These are phyloP conservation scores for Baryphthengus martii DNA, from an alignment of 2,113 vertebrate genomes.

Conservation along the genomic window DNA sequence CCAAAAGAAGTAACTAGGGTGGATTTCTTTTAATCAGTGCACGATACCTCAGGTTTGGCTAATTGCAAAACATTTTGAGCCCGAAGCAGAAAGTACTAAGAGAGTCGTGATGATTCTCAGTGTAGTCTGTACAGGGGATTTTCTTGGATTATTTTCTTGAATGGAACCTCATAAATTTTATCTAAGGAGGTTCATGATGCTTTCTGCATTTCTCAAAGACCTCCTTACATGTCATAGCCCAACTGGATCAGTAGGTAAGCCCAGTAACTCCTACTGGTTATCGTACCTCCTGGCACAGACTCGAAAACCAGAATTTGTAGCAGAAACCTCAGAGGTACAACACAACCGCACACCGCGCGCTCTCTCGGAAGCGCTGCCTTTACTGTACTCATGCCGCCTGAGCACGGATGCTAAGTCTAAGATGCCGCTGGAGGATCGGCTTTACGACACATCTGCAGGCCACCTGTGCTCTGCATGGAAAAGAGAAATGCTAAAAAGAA, in stretches of 20 bases:
- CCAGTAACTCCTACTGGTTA: not conserved
- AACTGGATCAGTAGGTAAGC: not conserved
- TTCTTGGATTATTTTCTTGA: not conserved
- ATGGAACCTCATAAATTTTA: not conserved
- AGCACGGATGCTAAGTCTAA: not conserved
- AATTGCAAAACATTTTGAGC: not conserved
- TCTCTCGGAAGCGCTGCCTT: not conserved
- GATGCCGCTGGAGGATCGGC: not conserved
- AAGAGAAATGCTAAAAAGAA: not conserved
- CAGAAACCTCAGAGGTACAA: not conserved
- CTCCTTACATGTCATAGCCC: not conserved
- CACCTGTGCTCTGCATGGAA: conserved; percentile 1
- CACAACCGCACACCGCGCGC: not conserved
- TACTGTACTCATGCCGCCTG: accelerated
- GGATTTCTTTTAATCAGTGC: not conserved
- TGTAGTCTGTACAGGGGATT: not conserved
- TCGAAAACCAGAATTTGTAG: not conserved
- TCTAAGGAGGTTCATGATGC: not conserved
- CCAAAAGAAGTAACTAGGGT: not conserved
- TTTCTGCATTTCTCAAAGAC: not conserved
- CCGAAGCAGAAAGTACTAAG: not conserved
- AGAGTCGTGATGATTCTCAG: not conserved
- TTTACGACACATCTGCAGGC: conserved; percentile 43
- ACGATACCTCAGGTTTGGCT: not conserved
- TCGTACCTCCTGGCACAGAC: not conserved